These are phyloP conservation scores for Papilio gigon DNA, from an alignment of 2,888 invertebrate species.

Conservation along the genomic window DNA sequence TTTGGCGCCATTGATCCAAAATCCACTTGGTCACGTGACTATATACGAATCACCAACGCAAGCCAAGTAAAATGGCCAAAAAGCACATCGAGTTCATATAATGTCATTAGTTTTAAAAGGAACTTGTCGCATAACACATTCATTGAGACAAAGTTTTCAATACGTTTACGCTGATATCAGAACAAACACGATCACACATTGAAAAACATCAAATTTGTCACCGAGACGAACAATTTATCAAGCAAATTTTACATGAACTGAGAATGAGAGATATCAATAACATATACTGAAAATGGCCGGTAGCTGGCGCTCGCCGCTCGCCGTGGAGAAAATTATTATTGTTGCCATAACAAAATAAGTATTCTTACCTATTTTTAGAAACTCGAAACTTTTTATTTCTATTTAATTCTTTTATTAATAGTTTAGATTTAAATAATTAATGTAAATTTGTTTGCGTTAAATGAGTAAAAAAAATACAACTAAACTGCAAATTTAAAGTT, in stretches of 20 bases:
- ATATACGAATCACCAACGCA: slow-evolving; percentile 82
- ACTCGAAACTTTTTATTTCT: slow-evolving; percentile 4
- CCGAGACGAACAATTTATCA: slow-evolving; percentile 72
- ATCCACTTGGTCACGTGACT: slow-evolving; percentile 82
- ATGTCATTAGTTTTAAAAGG: slow-evolving; percentile 78
- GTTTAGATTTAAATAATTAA: too few species aligned
- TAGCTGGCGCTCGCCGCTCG: slow-evolving; percentile 74
- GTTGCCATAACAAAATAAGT: slow-evolving; percentile 50
- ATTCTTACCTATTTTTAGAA: slow-evolving; percentile 42
- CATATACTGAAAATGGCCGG: slow-evolving; percentile 66
- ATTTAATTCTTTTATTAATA: background rate
- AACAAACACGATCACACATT: slow-evolving; percentile 72
- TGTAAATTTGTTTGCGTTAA: too few species aligned
- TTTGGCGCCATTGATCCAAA: slow-evolving; percentile 83
- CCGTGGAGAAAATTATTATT: slow-evolving; percentile 43
- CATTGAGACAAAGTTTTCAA: slow-evolving; percentile 70
- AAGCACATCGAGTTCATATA: slow-evolving; percentile 81
- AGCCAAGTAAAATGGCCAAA: slow-evolving; percentile 83
- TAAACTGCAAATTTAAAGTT: too few species aligned
- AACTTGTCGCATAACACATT: slow-evolving; percentile 72
- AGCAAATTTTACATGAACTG: slow-evolving; percentile 75
- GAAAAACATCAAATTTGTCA: slow-evolving; percentile 65
- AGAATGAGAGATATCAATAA: slow-evolving; percentile 79
- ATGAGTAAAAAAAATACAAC: too few species aligned
- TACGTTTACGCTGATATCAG: slow-evolving; percentile 57